Percentiles rank a stretch among this genome's conserved stretches.
Evolutionary conservation across 2,888 invertebrate species (phyloP).

Genomic region (Rhingia rostrata): DNA sequence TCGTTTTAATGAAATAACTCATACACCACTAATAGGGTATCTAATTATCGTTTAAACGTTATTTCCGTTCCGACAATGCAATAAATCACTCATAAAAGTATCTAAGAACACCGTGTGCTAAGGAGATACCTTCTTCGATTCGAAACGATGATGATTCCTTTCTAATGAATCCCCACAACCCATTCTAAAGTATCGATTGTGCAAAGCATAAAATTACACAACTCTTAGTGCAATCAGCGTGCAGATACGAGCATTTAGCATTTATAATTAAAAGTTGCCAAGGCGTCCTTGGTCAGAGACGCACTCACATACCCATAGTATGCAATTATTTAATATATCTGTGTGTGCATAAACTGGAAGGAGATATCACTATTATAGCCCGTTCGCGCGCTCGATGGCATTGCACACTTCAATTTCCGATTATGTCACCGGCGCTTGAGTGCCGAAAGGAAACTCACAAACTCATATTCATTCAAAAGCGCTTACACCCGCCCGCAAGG

Average conservation of each 20-base stretch:
- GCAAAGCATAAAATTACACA: not conserved
- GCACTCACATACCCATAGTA: not conserved
- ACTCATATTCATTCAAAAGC: not conserved
- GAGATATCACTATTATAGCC: not conserved
- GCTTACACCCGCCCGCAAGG: constrained; percentile 43
- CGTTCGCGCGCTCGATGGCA: constrained; percentile 19
- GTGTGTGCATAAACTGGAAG: constrained; percentile 31
- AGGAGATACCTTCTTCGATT: not conserved
- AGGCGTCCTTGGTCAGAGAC: constrained; percentile 37
- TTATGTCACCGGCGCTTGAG: constrained; percentile 55
- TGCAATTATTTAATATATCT: constrained; percentile 38
- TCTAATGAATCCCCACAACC: constrained; percentile 6
- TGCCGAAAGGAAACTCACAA: constrained; percentile 54
- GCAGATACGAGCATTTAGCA: not conserved
- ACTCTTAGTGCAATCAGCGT: constrained; percentile 21
- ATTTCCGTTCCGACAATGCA: constrained; percentile 36
- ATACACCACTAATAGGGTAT: constrained; percentile 20
- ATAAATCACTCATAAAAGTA: constrained; percentile 10
- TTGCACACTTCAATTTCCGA: constrained; percentile 60
- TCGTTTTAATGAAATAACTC: constrained; percentile 35
- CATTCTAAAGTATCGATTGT: constrained; percentile 24
- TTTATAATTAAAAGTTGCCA: constrained; percentile 33
- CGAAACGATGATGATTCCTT: constrained; percentile 1
- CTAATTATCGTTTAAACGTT: constrained; percentile 36
- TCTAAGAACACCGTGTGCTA: not conserved